Evolutionary conservation across 2,888 invertebrate species (phyloP).

Genomic region (Chouioia cunea): DNA sequence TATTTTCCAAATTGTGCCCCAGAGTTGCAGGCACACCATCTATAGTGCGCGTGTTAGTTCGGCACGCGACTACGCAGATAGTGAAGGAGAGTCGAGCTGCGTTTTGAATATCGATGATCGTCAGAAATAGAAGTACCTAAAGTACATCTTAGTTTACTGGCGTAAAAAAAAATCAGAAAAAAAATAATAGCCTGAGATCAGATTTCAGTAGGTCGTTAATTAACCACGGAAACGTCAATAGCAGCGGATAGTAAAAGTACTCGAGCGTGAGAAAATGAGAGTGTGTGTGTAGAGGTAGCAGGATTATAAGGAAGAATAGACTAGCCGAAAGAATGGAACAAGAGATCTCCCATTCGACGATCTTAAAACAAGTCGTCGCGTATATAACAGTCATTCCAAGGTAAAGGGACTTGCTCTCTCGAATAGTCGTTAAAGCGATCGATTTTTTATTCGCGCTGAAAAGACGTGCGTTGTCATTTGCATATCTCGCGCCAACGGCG

Average conservation of each 20-base stretch:
- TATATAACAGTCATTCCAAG: slow-evolving; percentile 51
- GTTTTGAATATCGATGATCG: too few relatives aligned
- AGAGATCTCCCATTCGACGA: slow-evolving; percentile 24
- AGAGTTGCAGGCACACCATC: not conserved
- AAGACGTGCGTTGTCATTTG: slow-evolving; percentile 50
- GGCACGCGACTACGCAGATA: too few relatives aligned
- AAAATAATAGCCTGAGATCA: too few relatives aligned
- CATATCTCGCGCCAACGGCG: slow-evolving; percentile 51
- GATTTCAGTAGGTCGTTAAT: too few relatives aligned
- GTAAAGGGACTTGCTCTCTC: slow-evolving; percentile 43
- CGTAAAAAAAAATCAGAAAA: too few relatives aligned
- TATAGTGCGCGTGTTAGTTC: too few relatives aligned
- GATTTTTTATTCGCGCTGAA: slow-evolving; percentile 27
- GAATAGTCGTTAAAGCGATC: slow-evolving; percentile 27
- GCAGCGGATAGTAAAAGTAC: too few relatives aligned
- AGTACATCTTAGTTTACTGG: too few relatives aligned
- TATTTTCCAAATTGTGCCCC: not conserved
- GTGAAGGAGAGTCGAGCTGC: too few relatives aligned
- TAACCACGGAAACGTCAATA: too few relatives aligned
- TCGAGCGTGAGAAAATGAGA: not conserved
- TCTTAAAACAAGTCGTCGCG: slow-evolving; percentile 49
- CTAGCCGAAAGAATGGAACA: not conserved
- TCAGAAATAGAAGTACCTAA: too few relatives aligned
- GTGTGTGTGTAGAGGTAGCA: too few relatives aligned
- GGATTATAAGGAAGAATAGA: not conserved